phyloP scores from a whole-genome alignment of 2,113 vertebrate species.

The Noctilio leporinus region DNA sequence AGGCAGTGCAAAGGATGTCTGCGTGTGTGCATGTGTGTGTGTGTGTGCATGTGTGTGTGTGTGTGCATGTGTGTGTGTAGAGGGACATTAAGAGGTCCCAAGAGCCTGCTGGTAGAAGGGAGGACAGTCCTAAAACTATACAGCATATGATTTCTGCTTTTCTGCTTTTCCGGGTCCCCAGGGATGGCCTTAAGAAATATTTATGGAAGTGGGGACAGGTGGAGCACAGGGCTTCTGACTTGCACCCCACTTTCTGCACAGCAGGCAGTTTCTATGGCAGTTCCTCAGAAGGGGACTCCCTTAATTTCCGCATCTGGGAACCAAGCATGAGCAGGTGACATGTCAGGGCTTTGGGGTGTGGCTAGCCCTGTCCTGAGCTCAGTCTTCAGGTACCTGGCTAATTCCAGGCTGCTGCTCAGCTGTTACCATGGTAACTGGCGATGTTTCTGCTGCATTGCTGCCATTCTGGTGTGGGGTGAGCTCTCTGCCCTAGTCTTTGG shows the following conservation, averaged over 20 bases:
- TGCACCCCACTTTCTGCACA: neutral
- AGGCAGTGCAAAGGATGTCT: neutral
- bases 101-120: neutral
- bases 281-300: neutral
- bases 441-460: neutral
- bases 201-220: neutral
- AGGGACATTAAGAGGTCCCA: neutral
- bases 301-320: neutral
- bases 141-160: too few species aligned
- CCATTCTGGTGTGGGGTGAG: neutral
- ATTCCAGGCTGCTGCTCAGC: neutral
- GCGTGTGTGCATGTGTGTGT: too few species aligned
- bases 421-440: constrained; percentile 30
- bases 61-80: too few species aligned
- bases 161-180: neutral
- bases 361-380: neutral
- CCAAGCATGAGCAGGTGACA: neutral
- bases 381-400: neutral
- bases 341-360: neutral
- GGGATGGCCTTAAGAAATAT: neutral
- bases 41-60: too few species aligned
- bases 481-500: neutral
- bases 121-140: neutral
- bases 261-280: neutral
- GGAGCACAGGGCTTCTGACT: neutral